Conservation (phyloP, 1,140 invertebrate species). For the Drosophila jambulina region DNA sequence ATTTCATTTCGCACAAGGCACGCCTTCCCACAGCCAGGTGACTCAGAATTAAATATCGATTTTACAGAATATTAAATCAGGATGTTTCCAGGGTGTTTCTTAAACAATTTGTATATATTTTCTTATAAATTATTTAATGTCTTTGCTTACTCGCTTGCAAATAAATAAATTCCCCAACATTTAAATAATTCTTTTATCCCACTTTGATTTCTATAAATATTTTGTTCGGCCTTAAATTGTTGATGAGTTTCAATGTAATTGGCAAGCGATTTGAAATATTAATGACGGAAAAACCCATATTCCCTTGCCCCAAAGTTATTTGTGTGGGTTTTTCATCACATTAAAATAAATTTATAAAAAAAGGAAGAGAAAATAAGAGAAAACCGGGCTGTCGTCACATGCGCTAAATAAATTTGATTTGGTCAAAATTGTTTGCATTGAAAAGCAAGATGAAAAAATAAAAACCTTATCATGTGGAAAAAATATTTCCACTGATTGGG, state of each 20-base stretch:
- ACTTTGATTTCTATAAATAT: conserved; percentile 21
- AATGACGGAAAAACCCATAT: conserved; percentile 47
- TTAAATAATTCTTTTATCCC: conserved; percentile 10
- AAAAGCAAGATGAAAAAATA: background rate
- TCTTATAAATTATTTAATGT: background rate
- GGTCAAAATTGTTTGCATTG: conserved; percentile 50
- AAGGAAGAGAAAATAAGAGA: background rate
- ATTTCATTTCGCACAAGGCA: conserved; percentile 67
- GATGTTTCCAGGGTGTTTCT: background rate
- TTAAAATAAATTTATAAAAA: background rate
- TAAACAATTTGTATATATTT: background rate
- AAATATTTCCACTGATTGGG: conserved; percentile 50
- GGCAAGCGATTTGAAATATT: conserved; percentile 67
- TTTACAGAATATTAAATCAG: conserved; percentile 2
- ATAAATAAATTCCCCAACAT: conserved; percentile 7
- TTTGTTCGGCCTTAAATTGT: conserved; percentile 38
- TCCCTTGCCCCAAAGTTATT: conserved; percentile 9
- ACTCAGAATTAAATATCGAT: conserved; percentile 12
- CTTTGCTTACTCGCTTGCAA: background rate
- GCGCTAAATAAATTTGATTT: conserved; percentile 67
- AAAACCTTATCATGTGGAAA: conserved; percentile 22
- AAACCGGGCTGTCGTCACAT: conserved; percentile 30
- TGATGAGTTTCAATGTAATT: conserved; percentile 64
- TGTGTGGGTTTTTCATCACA: conserved; percentile 13
- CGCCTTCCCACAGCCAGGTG: conserved; percentile 6